Percentiles rank a stretch among this genome's conserved stretches.
Conservation (phyloP, 2,113 vertebrate genomes). For the Heloderma charlesbogerti region DNA sequence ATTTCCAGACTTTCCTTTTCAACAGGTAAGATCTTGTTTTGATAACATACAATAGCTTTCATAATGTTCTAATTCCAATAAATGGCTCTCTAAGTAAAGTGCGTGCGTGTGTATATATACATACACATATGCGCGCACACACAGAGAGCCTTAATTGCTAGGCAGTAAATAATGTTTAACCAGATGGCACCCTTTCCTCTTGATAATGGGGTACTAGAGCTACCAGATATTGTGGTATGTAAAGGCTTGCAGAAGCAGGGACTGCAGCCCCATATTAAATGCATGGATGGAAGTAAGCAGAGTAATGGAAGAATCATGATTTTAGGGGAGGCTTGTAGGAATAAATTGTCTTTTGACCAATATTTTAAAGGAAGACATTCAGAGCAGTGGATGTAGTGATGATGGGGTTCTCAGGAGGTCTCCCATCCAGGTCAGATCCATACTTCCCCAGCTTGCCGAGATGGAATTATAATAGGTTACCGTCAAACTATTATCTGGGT, state of each 20-base stretch:
- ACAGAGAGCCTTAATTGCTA: neutral
- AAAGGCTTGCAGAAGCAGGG: neutral
- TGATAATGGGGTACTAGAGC: neutral
- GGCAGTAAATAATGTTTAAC: neutral
- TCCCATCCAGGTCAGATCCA: neutral
- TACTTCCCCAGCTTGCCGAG: neutral
- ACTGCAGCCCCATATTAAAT: neutral
- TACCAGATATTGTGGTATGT: neutral
- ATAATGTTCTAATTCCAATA: neutral
- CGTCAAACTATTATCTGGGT: neutral
- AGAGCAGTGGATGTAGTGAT: neutral
- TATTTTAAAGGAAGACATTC: neutral
- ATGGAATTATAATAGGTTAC: neutral
- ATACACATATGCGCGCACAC: too few relatives aligned
- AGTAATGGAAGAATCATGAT: neutral
- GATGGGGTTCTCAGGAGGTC: neutral
- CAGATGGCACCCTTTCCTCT: neutral
- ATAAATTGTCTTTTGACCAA: neutral
- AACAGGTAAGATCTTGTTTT: conserved; percentile 81
- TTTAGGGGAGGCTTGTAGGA: neutral
- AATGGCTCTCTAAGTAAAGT: neutral
- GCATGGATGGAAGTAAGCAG: neutral
- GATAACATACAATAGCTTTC: conserved; percentile 26
- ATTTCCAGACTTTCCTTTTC: conserved; percentile 88
- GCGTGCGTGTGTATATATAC: too few relatives aligned